Conservation (phyloP, 2,113 vertebrate species). For the Rhodinocichla rosea region DNA sequence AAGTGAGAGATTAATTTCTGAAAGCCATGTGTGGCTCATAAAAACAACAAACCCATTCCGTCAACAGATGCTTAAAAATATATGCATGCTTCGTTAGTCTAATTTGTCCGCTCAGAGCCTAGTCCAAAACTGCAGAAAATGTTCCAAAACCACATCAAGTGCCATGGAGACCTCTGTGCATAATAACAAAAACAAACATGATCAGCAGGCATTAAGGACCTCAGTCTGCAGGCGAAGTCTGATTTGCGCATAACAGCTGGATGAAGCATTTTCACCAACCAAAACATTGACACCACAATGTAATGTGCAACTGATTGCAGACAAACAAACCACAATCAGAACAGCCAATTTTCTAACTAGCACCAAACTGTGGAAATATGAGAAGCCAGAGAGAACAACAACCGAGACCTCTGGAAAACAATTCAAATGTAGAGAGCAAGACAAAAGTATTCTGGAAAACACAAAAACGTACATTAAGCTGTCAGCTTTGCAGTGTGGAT, state of each 20-base stretch:
- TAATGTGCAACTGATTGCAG: slow-evolving; percentile 22
- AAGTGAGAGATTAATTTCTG: neutral
- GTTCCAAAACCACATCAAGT: slow-evolving; percentile 71
- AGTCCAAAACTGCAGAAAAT: slow-evolving; percentile 25
- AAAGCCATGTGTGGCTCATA: neutral
- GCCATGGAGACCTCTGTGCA: neutral
- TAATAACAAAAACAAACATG: slow-evolving; percentile 70
- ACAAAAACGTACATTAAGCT: neutral
- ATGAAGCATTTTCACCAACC: slow-evolving; percentile 35
- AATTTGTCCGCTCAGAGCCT: neutral
- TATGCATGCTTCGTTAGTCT: neutral
- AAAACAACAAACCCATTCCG: neutral
- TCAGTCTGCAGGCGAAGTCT: slow-evolving; percentile 62
- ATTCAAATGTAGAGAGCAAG: neutral
- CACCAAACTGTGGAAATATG: slow-evolving; percentile 11
- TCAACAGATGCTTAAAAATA: slow-evolving; percentile 33
- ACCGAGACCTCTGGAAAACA: neutral
- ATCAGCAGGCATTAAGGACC: slow-evolving; percentile 60
- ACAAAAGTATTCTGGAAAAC: neutral
- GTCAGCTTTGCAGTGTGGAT: neutral
- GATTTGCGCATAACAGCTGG: slow-evolving; percentile 46
- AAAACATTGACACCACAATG: slow-evolving; percentile 23
- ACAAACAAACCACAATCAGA: slow-evolving; percentile 54
- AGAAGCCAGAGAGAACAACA: slow-evolving; percentile 41
- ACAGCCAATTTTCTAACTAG: slow-evolving; percentile 26